Base-by-base conservation (phyloP, 2,113 vertebrate genomes). In the Haplochromis burtoni region DNA sequence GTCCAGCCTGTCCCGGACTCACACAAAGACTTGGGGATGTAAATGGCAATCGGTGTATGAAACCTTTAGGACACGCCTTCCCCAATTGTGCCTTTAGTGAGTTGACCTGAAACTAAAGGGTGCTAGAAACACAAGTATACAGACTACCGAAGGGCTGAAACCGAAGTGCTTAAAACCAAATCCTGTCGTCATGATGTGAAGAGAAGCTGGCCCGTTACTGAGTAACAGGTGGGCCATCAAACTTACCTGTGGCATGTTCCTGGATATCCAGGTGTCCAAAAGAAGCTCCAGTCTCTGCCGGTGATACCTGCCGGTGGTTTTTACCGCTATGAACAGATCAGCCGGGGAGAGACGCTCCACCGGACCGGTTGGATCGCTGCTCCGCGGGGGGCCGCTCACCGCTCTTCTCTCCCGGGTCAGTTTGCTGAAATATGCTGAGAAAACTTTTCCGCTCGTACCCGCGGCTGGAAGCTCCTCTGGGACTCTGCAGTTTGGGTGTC, bases 261-360 rank as follows among this genome's bases (percentile, higher is more conserved):
- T 97, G 90, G 98, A 97, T 93, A 98, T 97, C 98, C 98, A 99
- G 10, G 98, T 99, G 82, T 98, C 97, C 85, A 98, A 95, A 93
- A 98, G 96, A 88, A 99, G 96, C 88, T 97, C 97, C 91, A 99
- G 95, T 51, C 98, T 95, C 87, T 95, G 95, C 17, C 96, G 95
- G 93, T 98, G 98, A 61, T 97, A 98, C 91, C 98, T 98, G 49
- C 93, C 96, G 84, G 98, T 99, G 86, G 96, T 98, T 86, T 98
- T 99, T 68, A 99, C 98, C 2, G 98, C 98, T 78, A 99, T 96
- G 96, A 99, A 98, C 84, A 99, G 92, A 76, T 98, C 98, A 3
- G 40, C 91, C 40, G 96, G 93, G 3, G 91, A 88, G 47, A 99
- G 95, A 14, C 87, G 89, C 94, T 98, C 97, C 12, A 94, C 94